Base-by-base conservation (phyloP, 2,888 invertebrate genomes). In the Pantelozetes paolii region DNA sequence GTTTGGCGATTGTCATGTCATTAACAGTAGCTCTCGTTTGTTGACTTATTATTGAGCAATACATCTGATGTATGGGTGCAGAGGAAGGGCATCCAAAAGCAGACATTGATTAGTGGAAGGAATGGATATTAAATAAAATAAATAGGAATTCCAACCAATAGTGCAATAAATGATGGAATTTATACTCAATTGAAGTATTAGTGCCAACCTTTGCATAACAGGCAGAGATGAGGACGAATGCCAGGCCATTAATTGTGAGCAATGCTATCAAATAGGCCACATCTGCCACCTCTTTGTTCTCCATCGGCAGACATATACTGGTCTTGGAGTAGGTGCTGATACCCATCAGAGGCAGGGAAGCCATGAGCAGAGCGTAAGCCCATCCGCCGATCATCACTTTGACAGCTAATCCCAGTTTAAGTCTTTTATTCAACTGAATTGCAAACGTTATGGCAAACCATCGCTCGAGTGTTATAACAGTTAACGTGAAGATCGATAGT, bases 251-350 rank as follows among this genome's bases (percentile, higher is more conserved):
- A 72, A 90, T 86, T 72, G 89, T 83, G 76, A 95, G 87, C 54
- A 94, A 84, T 1, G 87, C 85, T 32, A 89, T 86, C 79, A 94
- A 86, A 81, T 92, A 94, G 1, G 87, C 86, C 23, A 87, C 86
- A 79, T 92, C 92, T 1, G 85, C 85, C 0, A 86, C 80, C 74
- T 87, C 86, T 71, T 88, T 86, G 28, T 88, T 89, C 81, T 91
- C 90, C 86, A 94, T 91, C 0, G 94, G 94, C 78, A 94, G 84
- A 80, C 94, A 95, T 75, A 94, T 93, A 79, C 90, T 89, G 45
- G 94, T 94, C 64, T 90, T 92, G 15, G 92, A 89, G 81, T 94
- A 95, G 80, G 91, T 90, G 70, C 92, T 92, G 40, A 94, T 87
- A 0, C 93, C 93, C 71, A 89, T 84, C 15, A 94, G 54, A 0